Evolutionary conservation across 1,140 invertebrate genomes (phyloP), one percentile per base, ranked within the genome.

Genomic region (Leptopilina clavipes): DNA sequence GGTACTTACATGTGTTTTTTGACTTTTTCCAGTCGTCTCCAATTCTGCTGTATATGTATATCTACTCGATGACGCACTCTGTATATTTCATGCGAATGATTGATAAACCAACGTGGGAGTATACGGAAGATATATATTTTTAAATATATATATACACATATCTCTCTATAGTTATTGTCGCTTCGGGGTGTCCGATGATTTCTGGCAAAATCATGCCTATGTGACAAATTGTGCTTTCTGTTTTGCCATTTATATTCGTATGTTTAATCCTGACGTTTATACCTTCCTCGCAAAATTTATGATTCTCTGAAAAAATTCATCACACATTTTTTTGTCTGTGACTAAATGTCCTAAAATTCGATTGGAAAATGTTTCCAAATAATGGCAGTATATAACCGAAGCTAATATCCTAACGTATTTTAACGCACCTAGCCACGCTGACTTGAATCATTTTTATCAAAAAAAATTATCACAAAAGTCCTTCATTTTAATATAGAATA

Each of bases 61-160:
- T n/a, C n/a, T 40, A 72, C 73, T 75, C 44, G 77, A 71, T 65
- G 73, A 72, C 59, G 65, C 40, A 76, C 18, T 52, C 22, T 54
- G 59, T 76, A 52, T 76, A 80, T 79, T 78, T 79, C 81, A 76
- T 76, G 78, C 79, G 78, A 76, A 76, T 79, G 81, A 82, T 82
- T 82, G 78, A 79, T 82, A 79, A 82, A 82, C 79, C 73, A 56
- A 81, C 78, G 83, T 86, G 83, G 85, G 85, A 83, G 83, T 82
- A 80, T 78, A 77, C 79, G 78, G 22, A 65, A 70, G 43, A 59
- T 74, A 72, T 52, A 52, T 52, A 52, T 52, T 52, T 52, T 52
- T 17, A 52, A 52, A 52, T 52, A 52, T 82, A 82, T n/a, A n/a
- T 77, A 77, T 76, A 79, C 37, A 40, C 37, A 78, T 84, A 83